Conservation (phyloP, 2,113 vertebrate genomes). For the Gasterosteus nipponicus region DNA sequence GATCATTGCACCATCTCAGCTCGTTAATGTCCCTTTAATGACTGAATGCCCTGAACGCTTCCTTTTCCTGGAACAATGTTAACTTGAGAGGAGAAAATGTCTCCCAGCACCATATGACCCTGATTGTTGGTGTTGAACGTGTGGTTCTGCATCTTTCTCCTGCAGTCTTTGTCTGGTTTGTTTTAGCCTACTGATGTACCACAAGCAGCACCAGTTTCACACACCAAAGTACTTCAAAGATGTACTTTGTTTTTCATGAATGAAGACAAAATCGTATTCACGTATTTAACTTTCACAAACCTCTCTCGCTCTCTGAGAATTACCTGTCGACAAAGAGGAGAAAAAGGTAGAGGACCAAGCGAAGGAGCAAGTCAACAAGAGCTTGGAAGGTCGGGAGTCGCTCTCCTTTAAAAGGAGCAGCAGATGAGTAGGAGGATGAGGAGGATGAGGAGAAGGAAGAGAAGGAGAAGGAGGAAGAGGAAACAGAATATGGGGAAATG, state of each 20-base stretch:
- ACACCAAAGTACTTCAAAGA: not conserved
- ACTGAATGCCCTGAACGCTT: slow-evolving; percentile 11
- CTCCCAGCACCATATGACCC: slow-evolving; percentile 8
- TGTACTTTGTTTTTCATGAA: not conserved
- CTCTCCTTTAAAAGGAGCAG: not conserved
- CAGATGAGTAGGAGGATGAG: slow-evolving; percentile 5
- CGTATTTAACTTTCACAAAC: not conserved
- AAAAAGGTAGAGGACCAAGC: slow-evolving; percentile 23
- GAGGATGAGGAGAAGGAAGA: not conserved
- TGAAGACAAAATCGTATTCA: not conserved
- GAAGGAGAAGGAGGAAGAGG: not conserved
- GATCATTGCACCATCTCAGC: slow-evolving; percentile 26
- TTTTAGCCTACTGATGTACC: not conserved
- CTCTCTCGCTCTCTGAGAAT: not conserved
- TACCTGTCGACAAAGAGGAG: slow-evolving; percentile 26
- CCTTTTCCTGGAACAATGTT: slow-evolving; percentile 14
- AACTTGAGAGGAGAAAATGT: slow-evolving; percentile 17
- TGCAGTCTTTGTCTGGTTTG: not conserved
- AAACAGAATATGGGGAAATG: not conserved
- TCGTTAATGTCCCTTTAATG: slow-evolving; percentile 25
- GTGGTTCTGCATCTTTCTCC: slow-evolving; percentile 3
- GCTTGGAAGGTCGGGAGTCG: slow-evolving; percentile 22
- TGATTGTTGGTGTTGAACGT: slow-evolving; percentile 12
- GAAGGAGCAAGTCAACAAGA: slow-evolving; percentile 31
- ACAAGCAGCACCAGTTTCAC: not conserved